Evolutionary conservation across 2,797 vertebrate species (phyloP).

Genomic region (Varecia variegata): DNA sequence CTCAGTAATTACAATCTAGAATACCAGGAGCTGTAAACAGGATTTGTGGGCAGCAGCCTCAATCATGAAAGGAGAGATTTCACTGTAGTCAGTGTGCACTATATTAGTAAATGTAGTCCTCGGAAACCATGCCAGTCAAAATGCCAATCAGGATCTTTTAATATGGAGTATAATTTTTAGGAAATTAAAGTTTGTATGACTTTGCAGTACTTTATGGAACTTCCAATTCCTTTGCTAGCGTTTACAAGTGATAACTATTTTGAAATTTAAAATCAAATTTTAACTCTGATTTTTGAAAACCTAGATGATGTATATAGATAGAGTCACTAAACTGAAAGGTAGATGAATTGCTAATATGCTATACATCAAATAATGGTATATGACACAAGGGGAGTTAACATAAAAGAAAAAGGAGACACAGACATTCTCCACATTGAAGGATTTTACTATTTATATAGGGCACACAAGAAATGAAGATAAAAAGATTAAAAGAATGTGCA

Average conservation of each 20-base stretch:
- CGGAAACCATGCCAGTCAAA: neutral
- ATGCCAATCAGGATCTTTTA: neutral
- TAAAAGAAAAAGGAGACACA: neutral
- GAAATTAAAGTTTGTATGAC: neutral
- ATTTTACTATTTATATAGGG: neutral
- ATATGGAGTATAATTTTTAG: neutral
- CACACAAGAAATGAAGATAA: neutral
- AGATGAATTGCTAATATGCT: neutral
- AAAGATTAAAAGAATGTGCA: neutral
- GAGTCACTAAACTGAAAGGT: neutral
- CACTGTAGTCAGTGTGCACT: neutral
- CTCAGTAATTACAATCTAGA: neutral
- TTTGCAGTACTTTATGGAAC: neutral
- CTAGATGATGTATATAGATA: neutral
- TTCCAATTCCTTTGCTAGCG: neutral
- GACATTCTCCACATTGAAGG: neutral
- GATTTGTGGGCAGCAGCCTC: neutral
- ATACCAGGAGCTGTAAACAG: neutral
- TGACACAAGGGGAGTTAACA: neutral
- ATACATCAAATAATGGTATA: neutral
- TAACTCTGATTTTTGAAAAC: slow-evolving; percentile 18
- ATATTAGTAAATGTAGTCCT: neutral
- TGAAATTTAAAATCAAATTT: slow-evolving; percentile 8
- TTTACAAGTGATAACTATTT: neutral
- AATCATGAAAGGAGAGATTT: neutral